Base-by-base conservation (phyloP, 2,888 invertebrate genomes). In the Phytoseiulus persimilis region DNA sequence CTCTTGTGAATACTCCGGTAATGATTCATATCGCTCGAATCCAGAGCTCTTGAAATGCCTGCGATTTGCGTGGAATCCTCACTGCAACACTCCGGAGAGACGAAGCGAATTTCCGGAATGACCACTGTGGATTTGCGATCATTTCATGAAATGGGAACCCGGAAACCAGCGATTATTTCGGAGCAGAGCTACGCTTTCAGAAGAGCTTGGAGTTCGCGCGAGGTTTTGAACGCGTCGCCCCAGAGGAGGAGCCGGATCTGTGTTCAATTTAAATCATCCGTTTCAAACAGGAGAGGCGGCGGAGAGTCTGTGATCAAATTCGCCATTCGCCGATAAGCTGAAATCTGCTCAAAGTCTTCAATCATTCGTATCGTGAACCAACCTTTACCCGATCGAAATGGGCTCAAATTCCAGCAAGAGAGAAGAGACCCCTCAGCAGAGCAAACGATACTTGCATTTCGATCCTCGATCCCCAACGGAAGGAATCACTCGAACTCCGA, bases 401-500 rank as follows among this genome's bases (percentile, higher is more conserved):
- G 65, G 65, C 28, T 14, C 65, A 23, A 65, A 65, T 65, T 65
- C 65, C 1, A 65, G 65, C 65, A 65, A 65, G 28, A 65, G 18
- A 65, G 65, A 65, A 14, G 45, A 87, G 9, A 87, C 87, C 33
- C 87, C 87, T 6, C 32, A n/a, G 31, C 87, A 87, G 33, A 33
- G 23, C 28, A 33, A 33, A 33, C 87, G 87, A 11, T 31, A 32
- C 11, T 18, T 87, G 5, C 1, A 28, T 23, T 87, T 87, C 32
- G 87, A 87, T 87, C 87, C 87, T 33, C 32, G 87, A 87, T 87
- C 87, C n/a, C 87, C 87, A 32, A 39, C 87, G 39, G 87, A 33
- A 32, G 87, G 87, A 87, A 87, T 87, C 32, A 32, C 32, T 0
- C 87, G 87, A 33, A 87, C 87, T 2, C 87, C 87, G n/a, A 87